phyloP scores from a whole-genome alignment of 2,888 invertebrate genomes.

The Megalurothrips usitatus region DNA sequence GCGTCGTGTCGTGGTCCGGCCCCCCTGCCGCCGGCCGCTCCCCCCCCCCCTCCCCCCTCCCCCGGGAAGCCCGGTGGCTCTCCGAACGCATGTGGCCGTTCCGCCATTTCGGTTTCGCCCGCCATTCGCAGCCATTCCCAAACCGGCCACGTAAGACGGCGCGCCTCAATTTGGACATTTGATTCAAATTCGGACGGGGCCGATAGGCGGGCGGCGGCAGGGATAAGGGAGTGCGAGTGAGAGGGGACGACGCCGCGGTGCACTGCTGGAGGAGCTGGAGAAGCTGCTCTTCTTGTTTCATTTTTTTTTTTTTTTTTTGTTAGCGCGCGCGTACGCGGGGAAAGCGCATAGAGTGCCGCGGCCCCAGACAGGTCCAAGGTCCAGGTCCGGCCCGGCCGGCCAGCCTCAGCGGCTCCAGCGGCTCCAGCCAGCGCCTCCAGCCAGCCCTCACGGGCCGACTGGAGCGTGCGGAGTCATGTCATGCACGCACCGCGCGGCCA shows the following conservation, averaged over 20 bases:
- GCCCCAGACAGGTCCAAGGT: too few species aligned
- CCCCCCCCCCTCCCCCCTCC: not conserved
- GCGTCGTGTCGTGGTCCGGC: not conserved
- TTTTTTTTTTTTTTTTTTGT: constrained; percentile 17
- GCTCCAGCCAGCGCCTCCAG: constrained; percentile 11
- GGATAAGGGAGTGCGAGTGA: not conserved
- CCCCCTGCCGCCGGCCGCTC: not conserved
- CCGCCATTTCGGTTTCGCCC: not conserved
- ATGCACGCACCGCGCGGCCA: too few species aligned
- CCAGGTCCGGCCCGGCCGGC: too few species aligned
- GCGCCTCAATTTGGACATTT: not conserved
- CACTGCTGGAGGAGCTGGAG: not conserved
- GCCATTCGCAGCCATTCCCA: not conserved
- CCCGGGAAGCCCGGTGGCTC: not conserved
- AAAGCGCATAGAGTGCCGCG: too few species aligned
- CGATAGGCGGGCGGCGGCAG: not conserved
- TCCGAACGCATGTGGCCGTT: not conserved
- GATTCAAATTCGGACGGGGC: not conserved
- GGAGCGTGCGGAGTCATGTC: not conserved
- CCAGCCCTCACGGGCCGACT: not conserved
- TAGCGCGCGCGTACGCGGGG: too few species aligned
- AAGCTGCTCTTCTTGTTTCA: not conserved
- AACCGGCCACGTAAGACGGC: not conserved
- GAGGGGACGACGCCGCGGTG: too few species aligned
- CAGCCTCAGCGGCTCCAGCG: too few species aligned